These are phyloP conservation scores for Pangasius krempfi DNA, from an alignment of 2,797 vertebrate species.

Conservation along the genomic window DNA sequence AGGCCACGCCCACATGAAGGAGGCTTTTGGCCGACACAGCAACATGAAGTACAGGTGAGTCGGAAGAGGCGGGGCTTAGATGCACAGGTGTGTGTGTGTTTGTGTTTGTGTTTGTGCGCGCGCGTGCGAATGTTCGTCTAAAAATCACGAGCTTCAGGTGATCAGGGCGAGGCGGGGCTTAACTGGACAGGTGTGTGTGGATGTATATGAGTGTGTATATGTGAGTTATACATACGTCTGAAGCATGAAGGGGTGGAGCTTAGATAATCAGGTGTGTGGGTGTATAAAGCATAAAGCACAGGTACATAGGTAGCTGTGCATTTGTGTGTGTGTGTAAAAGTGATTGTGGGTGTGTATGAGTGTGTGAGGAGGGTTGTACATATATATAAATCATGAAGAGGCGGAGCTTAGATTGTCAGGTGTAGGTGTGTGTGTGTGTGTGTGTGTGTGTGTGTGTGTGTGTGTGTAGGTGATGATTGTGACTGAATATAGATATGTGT, in stretches of 20 bases:
- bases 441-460: too few species aligned
- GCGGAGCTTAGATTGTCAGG: neutral
- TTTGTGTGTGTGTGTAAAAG: neutral
- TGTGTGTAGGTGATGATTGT: too few species aligned
- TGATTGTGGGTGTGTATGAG: neutral
- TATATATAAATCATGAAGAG: neutral
- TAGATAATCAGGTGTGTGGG: constrained; percentile 4
- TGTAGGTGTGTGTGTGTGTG: too few species aligned
- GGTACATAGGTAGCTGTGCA: neutral
- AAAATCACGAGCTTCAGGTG: neutral
- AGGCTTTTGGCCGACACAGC: constrained; percentile 78
- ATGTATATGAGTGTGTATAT: neutral
- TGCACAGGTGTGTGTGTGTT: constrained; percentile 13
- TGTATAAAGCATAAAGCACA: neutral
- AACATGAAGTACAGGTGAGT: constrained; percentile 83
- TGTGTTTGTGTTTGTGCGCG: neutral
- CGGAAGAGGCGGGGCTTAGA: constrained; percentile 19
- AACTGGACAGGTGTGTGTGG: neutral
- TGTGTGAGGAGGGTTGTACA: neutral
- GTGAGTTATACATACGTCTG: neutral
- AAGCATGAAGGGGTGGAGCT: neutral
- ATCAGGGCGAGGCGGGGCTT: neutral
- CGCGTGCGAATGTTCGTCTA: too few species aligned
- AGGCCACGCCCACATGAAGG: constrained; percentile 83
- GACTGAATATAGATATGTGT: too few species aligned